phyloP scores from a whole-genome alignment of 1,140 invertebrate species.

The Sycobia sp. region DNA sequence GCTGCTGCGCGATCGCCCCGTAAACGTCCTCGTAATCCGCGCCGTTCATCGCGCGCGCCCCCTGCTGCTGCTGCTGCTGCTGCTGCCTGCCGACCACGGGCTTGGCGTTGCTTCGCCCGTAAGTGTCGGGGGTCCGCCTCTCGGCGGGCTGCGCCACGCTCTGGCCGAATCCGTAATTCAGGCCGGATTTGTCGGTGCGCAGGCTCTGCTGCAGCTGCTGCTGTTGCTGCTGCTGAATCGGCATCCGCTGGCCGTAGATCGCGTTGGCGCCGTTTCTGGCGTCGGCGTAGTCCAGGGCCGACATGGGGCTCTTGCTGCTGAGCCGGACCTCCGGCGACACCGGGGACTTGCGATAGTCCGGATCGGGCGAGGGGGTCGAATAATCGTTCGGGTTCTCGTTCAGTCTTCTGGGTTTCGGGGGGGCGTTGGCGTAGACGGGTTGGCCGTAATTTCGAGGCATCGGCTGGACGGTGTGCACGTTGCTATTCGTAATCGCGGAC shows the following conservation, averaged over 20 bases:
- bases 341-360: slow-evolving; percentile 49
- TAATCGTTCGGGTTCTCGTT: slow-evolving; percentile 70
- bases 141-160: slow-evolving; percentile 56
- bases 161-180: slow-evolving; percentile 51
- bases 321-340: slow-evolving; percentile 45
- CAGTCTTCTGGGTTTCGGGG: slow-evolving; percentile 80
- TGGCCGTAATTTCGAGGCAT: slow-evolving; percentile 59
- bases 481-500: slow-evolving; percentile 16
- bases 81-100: slow-evolving; percentile 35
- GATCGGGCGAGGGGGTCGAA: slow-evolving; percentile 68
- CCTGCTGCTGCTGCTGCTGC: background rate
- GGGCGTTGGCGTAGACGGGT: slow-evolving; percentile 86
- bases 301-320: slow-evolving; percentile 45
- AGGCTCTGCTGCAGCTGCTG: slow-evolving; percentile 45
- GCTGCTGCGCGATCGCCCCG: slow-evolving; percentile 40
- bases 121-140: slow-evolving; percentile 80
- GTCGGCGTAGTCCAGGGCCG: slow-evolving; percentile 41
- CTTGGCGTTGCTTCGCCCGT: slow-evolving; percentile 71
- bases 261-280: slow-evolving; percentile 47
- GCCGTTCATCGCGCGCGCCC: slow-evolving; percentile 48
- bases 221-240: slow-evolving; percentile 30
- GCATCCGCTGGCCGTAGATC: slow-evolving; percentile 49
- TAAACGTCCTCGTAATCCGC: slow-evolving; percentile 84
- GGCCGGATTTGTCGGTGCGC: slow-evolving; percentile 52
- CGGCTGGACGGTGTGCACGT: slow-evolving; percentile 43